phyloP scores from a whole-genome alignment of 2,113 vertebrate genomes.

The Mixornis gularis region DNA sequence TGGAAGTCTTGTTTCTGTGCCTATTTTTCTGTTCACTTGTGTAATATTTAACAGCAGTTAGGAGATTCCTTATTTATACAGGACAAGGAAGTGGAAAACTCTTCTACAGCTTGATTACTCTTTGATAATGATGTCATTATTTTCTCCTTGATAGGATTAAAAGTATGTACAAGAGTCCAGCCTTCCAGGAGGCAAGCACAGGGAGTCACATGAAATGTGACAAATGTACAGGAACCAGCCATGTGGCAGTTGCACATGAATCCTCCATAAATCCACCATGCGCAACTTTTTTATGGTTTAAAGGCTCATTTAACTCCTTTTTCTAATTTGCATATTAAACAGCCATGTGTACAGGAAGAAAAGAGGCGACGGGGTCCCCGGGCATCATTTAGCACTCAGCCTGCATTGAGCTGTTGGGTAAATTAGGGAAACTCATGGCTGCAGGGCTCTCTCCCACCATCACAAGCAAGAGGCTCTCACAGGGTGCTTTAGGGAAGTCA shows the following conservation, averaged over 20 bases:
- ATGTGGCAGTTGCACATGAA: not conserved
- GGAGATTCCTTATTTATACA: not conserved
- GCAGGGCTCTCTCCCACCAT: not conserved
- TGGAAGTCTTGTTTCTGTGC: not conserved
- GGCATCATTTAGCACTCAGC: not conserved
- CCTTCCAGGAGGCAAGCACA: not conserved
- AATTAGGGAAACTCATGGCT: not conserved
- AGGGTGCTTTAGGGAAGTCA: not conserved
- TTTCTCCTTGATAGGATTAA: not conserved
- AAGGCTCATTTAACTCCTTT: slow-evolving; percentile 5
- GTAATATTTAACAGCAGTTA: not conserved
- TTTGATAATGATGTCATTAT: not conserved
- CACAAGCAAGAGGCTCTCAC: not conserved
- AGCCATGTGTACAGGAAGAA: not conserved
- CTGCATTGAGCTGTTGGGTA: not conserved
- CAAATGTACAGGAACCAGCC: not conserved
- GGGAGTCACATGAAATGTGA: slow-evolving; percentile 24
- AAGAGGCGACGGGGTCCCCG: not conserved
- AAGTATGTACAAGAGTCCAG: not conserved
- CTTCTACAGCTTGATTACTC: not conserved
- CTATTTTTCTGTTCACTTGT: not conserved
- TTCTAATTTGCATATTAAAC: slow-evolving; percentile 2
- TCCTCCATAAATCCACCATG: not conserved
- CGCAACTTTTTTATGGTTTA: not conserved
- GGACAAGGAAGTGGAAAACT: not conserved